phyloP scores from a whole-genome alignment of 1,140 invertebrate genomes.

The Copidosoma floridanum region DNA sequence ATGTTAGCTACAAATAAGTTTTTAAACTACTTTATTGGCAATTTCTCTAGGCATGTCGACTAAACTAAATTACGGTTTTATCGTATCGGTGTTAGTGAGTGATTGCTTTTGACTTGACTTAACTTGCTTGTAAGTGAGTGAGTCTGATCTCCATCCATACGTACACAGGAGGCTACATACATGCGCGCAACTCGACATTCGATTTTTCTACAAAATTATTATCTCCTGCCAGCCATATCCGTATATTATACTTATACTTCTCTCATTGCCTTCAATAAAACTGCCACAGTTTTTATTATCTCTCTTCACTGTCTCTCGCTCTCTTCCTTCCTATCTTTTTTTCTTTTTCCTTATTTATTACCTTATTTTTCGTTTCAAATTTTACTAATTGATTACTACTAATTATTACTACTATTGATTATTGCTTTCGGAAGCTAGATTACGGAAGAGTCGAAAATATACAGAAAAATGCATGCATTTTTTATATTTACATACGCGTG shows the following conservation, averaged over 20 bases:
- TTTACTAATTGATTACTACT: slow-evolving; percentile 24
- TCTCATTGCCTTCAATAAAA: slow-evolving; percentile 23
- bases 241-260: no score
- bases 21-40: slow-evolving; percentile 34
- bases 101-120: slow-evolving; percentile 28
- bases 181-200: slow-evolving; percentile 29
- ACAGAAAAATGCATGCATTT: slow-evolving; percentile 30
- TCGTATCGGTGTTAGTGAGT: slow-evolving; percentile 31
- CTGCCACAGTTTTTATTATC: slow-evolving; percentile 6
- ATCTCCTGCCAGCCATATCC: slow-evolving; percentile 24
- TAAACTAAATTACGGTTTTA: slow-evolving; percentile 31
- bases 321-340: not conserved
- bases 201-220: slow-evolving; percentile 20
- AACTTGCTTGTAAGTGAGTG: slow-evolving; percentile 30
- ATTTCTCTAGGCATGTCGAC: slow-evolving; percentile 30
- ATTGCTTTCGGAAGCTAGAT: slow-evolving; percentile 31
- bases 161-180: slow-evolving; percentile 28
- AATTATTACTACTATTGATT: slow-evolving; percentile 32
- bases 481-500: slow-evolving; percentile 22
- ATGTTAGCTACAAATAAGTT: slow-evolving; percentile 33
- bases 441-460: slow-evolving; percentile 32
- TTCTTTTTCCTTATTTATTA: not conserved
- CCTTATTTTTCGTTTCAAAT: not conserved
- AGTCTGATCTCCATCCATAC: slow-evolving; percentile 28
- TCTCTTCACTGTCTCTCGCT: not conserved